Base-by-base conservation (phyloP, 2,113 vertebrate species). In the Sinocyclocheilus anshuiensis region DNA sequence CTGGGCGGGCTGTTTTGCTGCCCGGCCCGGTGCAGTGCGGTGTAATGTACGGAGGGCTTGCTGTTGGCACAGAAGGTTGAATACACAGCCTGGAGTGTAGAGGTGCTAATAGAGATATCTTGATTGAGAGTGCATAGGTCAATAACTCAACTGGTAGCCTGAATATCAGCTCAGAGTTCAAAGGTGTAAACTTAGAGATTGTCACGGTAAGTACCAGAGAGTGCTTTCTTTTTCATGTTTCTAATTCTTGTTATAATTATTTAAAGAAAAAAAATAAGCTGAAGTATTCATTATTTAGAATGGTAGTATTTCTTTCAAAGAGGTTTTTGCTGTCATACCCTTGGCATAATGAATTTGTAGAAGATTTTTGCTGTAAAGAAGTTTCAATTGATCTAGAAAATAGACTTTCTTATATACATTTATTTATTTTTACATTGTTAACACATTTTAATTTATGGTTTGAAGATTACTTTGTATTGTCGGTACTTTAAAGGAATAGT, bases 151-250 rank as follows among this genome's bases (percentile, higher is more conserved):
- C 91, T 94, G 97, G 98, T 99, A 99, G 98, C 98, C 98, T 98
- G 97, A 98, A 97, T 98, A 98, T 97, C 97, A 97, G 95, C 97
- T 98, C 97, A 98, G 97, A 97, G 97, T 96, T 98, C 96, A 97
- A 90, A 95, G 96, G 96, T 96, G 96, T 98, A 98, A 97, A 96
- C 97, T 99, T 98, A 97, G 97, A 97, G 95, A 95, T 94, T 94
- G 86, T 96, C 94, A 95, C 95, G 97, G 98, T 99, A 97, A 99
- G 97, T 99, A 99, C 94, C 94, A 97, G 94, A 94, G 91, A 95
- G 65, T 72, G 71, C 88, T 87, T 81, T 91, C 79, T 76, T 83
- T 74, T 63, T 77, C 55, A 39, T 90, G 91, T 84, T 89, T 29
- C 45, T 78, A 48, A 7, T 15, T 80, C 63, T 50, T 50, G 22